Evolutionary conservation across 1,140 invertebrate genomes (phyloP).

Genomic region (Homarus americanus): DNA sequence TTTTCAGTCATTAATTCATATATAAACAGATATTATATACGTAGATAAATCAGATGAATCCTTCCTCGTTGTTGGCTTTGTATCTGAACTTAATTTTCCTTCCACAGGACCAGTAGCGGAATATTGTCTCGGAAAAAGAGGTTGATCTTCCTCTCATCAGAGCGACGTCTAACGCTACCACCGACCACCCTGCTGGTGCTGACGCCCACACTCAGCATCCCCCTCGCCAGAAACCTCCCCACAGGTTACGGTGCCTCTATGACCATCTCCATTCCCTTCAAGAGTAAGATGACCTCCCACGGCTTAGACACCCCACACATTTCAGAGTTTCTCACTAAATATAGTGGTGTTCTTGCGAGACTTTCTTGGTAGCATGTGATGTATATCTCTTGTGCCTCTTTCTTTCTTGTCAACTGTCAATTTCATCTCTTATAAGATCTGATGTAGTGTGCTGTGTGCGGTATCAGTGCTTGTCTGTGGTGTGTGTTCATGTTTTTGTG

Average conservation of each 20-base stretch:
- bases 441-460: too few relatives aligned
- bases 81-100: background rate
- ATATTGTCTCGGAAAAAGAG: constrained; percentile 35
- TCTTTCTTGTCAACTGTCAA: constrained; percentile 72
- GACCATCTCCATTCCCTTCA: constrained; percentile 91
- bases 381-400: background rate
- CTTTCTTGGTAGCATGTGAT: background rate
- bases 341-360: background rate
- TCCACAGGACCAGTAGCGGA: background rate
- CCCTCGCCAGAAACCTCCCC: constrained; percentile 89
- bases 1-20: too few relatives aligned
- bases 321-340: background rate
- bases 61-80: too few relatives aligned
- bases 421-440: background rate
- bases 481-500: too few relatives aligned
- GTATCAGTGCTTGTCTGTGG: background rate
- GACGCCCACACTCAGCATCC: constrained; percentile 88
- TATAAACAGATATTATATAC: too few relatives aligned
- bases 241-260: constrained; percentile 91
- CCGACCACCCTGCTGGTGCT: constrained; percentile 89
- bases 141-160: constrained; percentile 38
- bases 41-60: too few relatives aligned
- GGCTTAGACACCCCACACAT: background rate
- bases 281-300: constrained; percentile 84
- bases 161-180: constrained; percentile 84